A percentile compares a stretch with the other conserved stretches of the same genome.
These are phyloP conservation scores for Nematopogon swammerdamellus DNA, from an alignment of 2,888 invertebrate genomes.

Conservation along the genomic window DNA sequence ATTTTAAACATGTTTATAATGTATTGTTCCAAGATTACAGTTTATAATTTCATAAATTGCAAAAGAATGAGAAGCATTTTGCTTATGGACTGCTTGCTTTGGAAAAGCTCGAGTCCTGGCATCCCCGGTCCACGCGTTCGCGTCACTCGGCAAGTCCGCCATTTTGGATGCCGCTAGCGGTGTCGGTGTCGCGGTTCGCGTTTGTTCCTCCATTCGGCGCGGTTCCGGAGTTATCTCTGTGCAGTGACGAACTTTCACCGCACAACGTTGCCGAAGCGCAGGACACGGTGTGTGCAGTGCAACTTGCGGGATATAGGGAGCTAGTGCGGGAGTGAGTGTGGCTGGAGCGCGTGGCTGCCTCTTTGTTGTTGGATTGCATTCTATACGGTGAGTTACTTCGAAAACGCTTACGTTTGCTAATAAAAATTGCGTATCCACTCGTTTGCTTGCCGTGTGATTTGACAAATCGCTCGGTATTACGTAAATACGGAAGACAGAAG, in stretches of 20 bases:
- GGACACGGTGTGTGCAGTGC: neutral
- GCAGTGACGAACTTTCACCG: neutral
- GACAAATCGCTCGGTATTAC: neutral
- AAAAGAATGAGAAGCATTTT: too few relatives aligned
- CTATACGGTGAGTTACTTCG: constrained; percentile 42
- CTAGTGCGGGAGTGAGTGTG: constrained; percentile 15
- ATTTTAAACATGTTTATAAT: too few relatives aligned
- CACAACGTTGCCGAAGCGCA: neutral
- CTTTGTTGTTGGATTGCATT: constrained; percentile 55
- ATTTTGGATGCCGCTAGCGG: constrained; percentile 58
- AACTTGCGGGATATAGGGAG: neutral
- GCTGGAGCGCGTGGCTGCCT: constrained; percentile 56
- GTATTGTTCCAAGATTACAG: too few relatives aligned
- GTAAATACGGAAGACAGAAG: neutral
- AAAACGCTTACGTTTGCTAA: neutral
- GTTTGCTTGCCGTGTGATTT: neutral
- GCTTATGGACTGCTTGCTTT: too few relatives aligned
- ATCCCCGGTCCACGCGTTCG: constrained; percentile 36
- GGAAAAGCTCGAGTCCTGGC: too few relatives aligned
- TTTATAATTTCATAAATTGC: too few relatives aligned
- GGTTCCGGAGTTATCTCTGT: neutral
- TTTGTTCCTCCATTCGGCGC: neutral
- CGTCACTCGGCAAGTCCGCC: constrained; percentile 51
- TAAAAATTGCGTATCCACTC: constrained; percentile 4
- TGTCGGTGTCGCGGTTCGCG: constrained; percentile 14